Percentiles rank a stretch among this genome's conserved stretches.
Evolutionary conservation across 2,888 invertebrate genomes (phyloP).

Genomic region (Brenthis hecate): DNA sequence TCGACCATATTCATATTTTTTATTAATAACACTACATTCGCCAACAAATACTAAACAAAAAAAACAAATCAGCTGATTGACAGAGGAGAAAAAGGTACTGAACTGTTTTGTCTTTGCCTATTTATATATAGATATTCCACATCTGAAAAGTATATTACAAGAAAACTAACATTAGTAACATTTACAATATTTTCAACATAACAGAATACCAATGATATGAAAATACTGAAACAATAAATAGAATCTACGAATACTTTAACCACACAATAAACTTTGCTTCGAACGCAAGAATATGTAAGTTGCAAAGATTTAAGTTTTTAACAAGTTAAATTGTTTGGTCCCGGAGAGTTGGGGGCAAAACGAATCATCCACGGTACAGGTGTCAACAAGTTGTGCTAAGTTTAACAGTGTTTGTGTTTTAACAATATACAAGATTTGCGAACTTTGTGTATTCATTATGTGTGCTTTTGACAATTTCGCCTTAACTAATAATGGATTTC

Average conservation of each 20-base stretch:
- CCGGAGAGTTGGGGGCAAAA: constrained; percentile 25
- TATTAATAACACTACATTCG: too few relatives aligned
- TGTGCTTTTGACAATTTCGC: constrained; percentile 6
- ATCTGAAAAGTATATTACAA: too few relatives aligned
- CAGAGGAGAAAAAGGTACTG: too few relatives aligned
- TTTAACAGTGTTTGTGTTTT: constrained; percentile 37
- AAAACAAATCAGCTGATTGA: too few relatives aligned
- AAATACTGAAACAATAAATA: constrained; percentile 14
- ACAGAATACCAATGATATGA: too few relatives aligned
- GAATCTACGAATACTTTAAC: constrained; percentile 3
- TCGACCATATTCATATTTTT: too few relatives aligned
- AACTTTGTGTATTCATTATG: neutral
- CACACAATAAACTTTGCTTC: constrained; percentile 18
- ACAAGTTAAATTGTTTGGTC: constrained; percentile 43
- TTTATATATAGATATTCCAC: too few relatives aligned
- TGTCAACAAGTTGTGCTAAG: constrained; percentile 34
- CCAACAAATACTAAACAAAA: too few relatives aligned
- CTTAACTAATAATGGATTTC: constrained; percentile 9
- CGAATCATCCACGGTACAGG: constrained; percentile 39
- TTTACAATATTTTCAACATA: too few relatives aligned
- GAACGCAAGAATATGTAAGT: constrained; percentile 36
- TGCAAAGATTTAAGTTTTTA: constrained; percentile 40
- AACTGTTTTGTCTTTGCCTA: too few relatives aligned
- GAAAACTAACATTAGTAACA: too few relatives aligned
- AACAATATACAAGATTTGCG: constrained; percentile 2